Percentiles rank a stretch among this genome's conserved stretches.
phyloP scores from a whole-genome alignment of 2,113 vertebrate species.

The Scolopax mira region DNA sequence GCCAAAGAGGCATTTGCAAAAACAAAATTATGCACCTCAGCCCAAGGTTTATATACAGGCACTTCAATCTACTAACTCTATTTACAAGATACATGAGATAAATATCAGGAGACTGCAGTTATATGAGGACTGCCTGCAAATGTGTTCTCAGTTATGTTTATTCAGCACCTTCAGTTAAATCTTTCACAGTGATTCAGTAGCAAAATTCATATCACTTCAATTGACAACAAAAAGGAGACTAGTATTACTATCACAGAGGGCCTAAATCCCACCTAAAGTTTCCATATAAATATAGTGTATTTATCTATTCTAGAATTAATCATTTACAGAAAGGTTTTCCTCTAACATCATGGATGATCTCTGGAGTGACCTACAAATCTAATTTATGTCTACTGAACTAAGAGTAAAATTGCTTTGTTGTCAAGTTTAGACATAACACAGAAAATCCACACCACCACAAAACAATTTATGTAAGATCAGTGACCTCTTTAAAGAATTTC shows the following conservation, averaged over 20 bases:
- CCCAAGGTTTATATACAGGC: background rate
- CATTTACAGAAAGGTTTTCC: background rate
- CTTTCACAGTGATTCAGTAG: background rate
- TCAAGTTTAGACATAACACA: background rate
- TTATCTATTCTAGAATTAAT: background rate
- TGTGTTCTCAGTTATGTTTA: background rate
- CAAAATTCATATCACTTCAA: background rate
- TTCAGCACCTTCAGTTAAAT: background rate
- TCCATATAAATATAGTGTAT: background rate
- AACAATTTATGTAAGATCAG: background rate
- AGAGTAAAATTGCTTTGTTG: background rate
- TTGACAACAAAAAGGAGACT: background rate
- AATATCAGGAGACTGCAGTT: background rate
- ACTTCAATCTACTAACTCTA: background rate
- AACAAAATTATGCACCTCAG: background rate
- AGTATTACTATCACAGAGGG: background rate
- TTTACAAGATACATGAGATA: background rate
- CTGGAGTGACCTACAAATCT: background rate
- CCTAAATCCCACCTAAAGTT: background rate
- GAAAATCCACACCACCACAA: background rate
- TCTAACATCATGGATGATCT: background rate
- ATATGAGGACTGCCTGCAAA: background rate
- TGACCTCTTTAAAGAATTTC: background rate
- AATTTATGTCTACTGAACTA: background rate
- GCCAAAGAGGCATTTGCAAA: background rate